Evolutionary conservation across 2,797 vertebrate species (phyloP).

Genomic region (Aplochiton taeniatus): DNA sequence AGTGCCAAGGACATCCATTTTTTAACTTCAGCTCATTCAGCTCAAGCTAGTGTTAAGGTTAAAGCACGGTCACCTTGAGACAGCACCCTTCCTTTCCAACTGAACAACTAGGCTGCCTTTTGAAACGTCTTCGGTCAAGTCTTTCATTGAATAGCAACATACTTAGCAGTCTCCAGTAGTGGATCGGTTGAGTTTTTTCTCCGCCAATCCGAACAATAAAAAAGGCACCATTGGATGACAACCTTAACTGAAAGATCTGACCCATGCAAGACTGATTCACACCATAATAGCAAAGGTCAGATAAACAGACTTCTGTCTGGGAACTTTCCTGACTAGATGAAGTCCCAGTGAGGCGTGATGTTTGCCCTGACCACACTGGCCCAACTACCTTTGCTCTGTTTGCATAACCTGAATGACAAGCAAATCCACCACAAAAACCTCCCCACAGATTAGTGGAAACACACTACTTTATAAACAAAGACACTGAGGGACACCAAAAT

Average conservation of each 20-base stretch:
- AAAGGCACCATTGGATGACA: conserved; percentile 9
- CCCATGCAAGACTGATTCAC: background rate
- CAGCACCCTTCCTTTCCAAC: conserved; percentile 2
- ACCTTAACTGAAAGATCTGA: conserved; percentile 12
- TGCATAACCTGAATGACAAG: background rate
- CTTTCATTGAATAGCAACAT: too few relatives aligned
- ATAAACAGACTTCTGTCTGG: background rate
- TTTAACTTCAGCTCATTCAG: too few relatives aligned
- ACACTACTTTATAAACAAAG: background rate
- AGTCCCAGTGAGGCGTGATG: conserved; percentile 5
- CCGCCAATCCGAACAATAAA: background rate
- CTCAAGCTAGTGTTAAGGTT: background rate
- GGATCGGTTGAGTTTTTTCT: too few relatives aligned
- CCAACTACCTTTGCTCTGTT: background rate
- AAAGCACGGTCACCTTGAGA: conserved; percentile 26
- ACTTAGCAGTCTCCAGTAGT: too few relatives aligned
- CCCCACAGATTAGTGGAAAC: background rate
- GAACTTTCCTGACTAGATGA: conserved; percentile 6
- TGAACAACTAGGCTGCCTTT: conserved; percentile 8
- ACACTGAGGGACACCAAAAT: background rate
- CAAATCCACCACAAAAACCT: background rate
- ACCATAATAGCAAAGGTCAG: conserved; percentile 16
- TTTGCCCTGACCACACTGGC: conserved; percentile 10
- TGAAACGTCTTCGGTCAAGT: background rate
- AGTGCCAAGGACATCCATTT: too few relatives aligned